Conservation (phyloP, 1,140 invertebrate genomes). For the Colletes gigas region DNA sequence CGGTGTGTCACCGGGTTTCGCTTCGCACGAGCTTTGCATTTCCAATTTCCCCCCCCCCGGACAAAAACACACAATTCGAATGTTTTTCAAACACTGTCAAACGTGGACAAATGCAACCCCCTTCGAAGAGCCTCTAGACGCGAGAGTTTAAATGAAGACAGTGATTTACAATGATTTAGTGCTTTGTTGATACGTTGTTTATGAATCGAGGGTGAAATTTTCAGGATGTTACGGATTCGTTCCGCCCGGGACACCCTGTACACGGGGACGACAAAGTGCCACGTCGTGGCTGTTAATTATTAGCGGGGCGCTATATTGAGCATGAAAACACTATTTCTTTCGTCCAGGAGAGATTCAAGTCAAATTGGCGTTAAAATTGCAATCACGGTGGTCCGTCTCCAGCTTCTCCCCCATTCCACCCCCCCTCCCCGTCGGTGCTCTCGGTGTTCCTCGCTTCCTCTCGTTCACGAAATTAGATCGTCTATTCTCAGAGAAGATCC, state of each 20-base stretch:
- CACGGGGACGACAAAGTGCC: constrained; percentile 43
- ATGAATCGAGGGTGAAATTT: no score
- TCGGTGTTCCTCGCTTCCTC: constrained; percentile 59
- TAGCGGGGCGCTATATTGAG: constrained; percentile 76
- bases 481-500: constrained; percentile 78
- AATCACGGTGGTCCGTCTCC: constrained; percentile 79
- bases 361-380: constrained; percentile 81
- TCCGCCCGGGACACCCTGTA: constrained; percentile 59
- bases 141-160: no score
- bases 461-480: constrained; percentile 79
- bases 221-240: not conserved
- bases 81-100: no score
- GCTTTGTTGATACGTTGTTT: no score
- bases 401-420: constrained; percentile 28
- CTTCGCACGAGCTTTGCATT: no score
- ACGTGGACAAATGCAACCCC: no score
- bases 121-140: no score
- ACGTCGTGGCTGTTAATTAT: constrained; percentile 76
- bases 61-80: not conserved
- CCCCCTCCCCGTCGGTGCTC: constrained; percentile 21
- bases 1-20: constrained; percentile 64
- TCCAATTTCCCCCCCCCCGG: no score
- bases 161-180: no score
- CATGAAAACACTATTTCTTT: constrained; percentile 80
- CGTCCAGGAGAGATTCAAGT: constrained; percentile 76